These are phyloP conservation scores for Drosophila sturtevanti DNA, from an alignment of 1,140 invertebrate species.

Conservation along the genomic window DNA sequence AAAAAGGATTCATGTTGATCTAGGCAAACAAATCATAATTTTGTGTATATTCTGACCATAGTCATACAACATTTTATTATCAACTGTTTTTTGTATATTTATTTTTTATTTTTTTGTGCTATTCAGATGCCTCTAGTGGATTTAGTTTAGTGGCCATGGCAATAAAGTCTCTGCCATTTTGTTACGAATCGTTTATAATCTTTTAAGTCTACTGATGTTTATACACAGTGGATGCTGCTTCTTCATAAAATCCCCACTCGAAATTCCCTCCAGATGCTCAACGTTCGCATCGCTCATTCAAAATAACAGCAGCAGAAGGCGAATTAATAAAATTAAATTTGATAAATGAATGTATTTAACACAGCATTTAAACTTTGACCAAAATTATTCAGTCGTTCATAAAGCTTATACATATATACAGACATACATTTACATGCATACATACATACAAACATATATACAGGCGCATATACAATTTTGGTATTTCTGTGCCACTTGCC, in stretches of 20 bases:
- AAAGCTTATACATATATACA: background rate
- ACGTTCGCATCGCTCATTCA: no score
- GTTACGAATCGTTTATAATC: slow-evolving; percentile 67
- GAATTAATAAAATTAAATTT: slow-evolving; percentile 72
- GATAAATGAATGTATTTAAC: slow-evolving; percentile 73
- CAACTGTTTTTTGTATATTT: slow-evolving; percentile 20
- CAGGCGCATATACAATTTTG: slow-evolving; percentile 25
- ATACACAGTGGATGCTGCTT: slow-evolving; percentile 24
- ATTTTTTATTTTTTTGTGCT: slow-evolving; percentile 26
- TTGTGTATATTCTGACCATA: background rate
- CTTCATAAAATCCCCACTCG: slow-evolving; percentile 22
- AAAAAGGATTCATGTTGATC: background rate
- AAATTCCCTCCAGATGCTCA: slow-evolving; percentile 17
- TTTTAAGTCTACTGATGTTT: slow-evolving; percentile 57
- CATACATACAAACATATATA: background rate
- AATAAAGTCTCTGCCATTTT: slow-evolving; percentile 60
- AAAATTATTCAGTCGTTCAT: background rate
- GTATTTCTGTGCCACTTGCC: slow-evolving; percentile 16
- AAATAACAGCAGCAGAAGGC: slow-evolving; percentile 18
- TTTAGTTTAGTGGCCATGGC: slow-evolving; percentile 41
- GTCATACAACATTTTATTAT: background rate
- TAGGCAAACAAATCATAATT: background rate
- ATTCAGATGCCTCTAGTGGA: slow-evolving; percentile 24
- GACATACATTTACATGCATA: background rate
- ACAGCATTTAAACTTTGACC: slow-evolving; percentile 66